Evolutionary conservation across 2,888 invertebrate species (phyloP).

Genomic region (Andrena dorsata): DNA sequence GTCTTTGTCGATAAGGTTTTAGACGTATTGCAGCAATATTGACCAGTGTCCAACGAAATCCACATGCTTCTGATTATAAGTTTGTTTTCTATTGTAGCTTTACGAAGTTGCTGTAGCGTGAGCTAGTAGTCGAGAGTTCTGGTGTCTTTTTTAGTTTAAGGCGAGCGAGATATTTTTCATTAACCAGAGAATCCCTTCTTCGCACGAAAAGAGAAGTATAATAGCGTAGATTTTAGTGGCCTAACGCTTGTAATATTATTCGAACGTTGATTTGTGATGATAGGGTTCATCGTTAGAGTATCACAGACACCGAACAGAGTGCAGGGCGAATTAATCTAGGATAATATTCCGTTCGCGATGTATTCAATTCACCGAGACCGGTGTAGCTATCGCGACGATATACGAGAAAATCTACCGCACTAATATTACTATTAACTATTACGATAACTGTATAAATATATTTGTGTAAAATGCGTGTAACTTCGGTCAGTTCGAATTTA

Average conservation of each 20-base stretch:
- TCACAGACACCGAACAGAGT: conserved; percentile 32
- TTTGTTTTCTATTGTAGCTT: neutral
- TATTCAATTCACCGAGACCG: conserved; percentile 54
- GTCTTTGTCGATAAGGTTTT: conserved; percentile 23
- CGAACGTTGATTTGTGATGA: conserved; percentile 28
- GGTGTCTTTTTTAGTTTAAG: neutral
- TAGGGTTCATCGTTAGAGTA: conserved; percentile 44
- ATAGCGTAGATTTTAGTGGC: conserved; percentile 31
- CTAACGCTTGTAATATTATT: conserved; percentile 37
- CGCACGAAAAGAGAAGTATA: neutral
- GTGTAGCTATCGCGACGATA: conserved; percentile 35
- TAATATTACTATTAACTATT: conserved; percentile 44
- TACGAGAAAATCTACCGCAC: conserved; percentile 31
- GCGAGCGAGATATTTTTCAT: neutral
- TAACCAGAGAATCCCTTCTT: neutral
- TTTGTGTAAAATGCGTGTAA: conserved; percentile 74
- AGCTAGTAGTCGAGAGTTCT: neutral
- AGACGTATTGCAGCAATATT: conserved; percentile 22
- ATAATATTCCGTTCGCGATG: conserved; percentile 28
- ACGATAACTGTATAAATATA: conserved; percentile 59
- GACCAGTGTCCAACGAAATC: conserved; percentile 52
- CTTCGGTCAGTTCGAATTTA: conserved; percentile 63
- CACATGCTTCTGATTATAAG: neutral
- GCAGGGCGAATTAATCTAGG: conserved; percentile 14
- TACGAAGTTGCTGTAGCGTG: neutral